Evolutionary conservation across 1,140 invertebrate species (phyloP), one percentile per base, ranked within the genome.

Genomic region (Drosophila pandora): DNA sequence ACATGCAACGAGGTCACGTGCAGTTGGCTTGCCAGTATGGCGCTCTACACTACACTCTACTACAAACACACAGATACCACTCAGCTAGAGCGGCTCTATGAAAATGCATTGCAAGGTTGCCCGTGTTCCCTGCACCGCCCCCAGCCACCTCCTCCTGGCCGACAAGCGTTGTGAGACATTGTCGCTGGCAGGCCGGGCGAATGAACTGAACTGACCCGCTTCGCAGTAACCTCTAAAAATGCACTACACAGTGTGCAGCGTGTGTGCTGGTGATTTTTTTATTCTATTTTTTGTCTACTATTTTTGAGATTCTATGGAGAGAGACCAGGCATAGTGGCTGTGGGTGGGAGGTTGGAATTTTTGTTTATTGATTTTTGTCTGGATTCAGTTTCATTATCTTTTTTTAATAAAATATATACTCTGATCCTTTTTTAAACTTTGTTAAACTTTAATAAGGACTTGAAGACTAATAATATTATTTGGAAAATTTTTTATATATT

Each of bases 121-220:
- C 28, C 22, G 28, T 60, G 37, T 43, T 21, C 41, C 39, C 41
- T 13, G 30, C n/a, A 13, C 9, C 5, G 1, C 13, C 13, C 13
- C 21, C 37, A 55, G 25, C 25, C 8, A 17, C 13, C 4, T 12
- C 28, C 41, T 49, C 12, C n/a, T 8, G 5, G 39, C 37, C 23
- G 3, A 2, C n/a, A 47, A 21, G 5, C 60, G 21, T 61, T 52
- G 67, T 55, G 50, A 64, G 74, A 61, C 75, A 63, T 39, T 65
- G 68, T 65, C 69, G 77, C 59, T 62, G 59, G 59, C 34, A 56
- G 59, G 59, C 60, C 57, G 67, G 80, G 88, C 88, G 88, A 90
- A 90, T 88, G 88, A 88, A 90, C 88, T 90, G 78, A 88, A 82
- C 90, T 88, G 83, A 90, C 88, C 88, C 75, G 88, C 83, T 90